These are phyloP conservation scores for Epistrophe grossulariae DNA, from an alignment of 2,888 invertebrate species.

Conservation along the genomic window DNA sequence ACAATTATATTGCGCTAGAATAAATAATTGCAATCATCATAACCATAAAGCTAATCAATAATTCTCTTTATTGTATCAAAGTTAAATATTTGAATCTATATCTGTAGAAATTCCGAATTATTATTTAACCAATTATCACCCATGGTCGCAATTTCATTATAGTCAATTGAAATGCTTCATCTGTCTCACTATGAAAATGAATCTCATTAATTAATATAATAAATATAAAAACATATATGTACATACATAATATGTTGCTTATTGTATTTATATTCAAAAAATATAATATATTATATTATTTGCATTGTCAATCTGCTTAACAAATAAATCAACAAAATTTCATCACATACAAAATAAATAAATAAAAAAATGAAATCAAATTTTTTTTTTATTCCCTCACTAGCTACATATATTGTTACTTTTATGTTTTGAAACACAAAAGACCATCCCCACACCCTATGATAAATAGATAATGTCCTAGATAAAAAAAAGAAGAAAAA, in stretches of 20 bases:
- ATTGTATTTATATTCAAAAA: constrained; percentile 2
- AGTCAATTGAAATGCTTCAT: constrained; percentile 21
- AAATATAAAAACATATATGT: background rate
- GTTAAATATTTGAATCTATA: background rate
- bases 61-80: constrained; percentile 28
- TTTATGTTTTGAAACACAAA: constrained; percentile 51
- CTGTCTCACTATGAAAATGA: constrained; percentile 1
- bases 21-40: constrained; percentile 34
- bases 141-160: constrained; percentile 31
- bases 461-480: constrained; percentile 24
- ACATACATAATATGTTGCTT: background rate
- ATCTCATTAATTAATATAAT: constrained; percentile 37
- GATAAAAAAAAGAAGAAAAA: constrained; percentile 17
- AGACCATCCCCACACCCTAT: constrained; percentile 9
- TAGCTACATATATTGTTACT: constrained; percentile 42
- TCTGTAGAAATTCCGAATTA: constrained; percentile 12
- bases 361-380: background rate
- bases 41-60: constrained; percentile 23
- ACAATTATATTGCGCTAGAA: constrained; percentile 27
- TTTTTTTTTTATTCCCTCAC: constrained; percentile 10
- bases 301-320: constrained; percentile 24
- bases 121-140: constrained; percentile 40
- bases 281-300: background rate
- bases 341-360: background rate
- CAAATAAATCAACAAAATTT: constrained; percentile 10